Evolutionary conservation across 1,140 invertebrate genomes (phyloP).

Genomic region (Paracyclopina nana): DNA sequence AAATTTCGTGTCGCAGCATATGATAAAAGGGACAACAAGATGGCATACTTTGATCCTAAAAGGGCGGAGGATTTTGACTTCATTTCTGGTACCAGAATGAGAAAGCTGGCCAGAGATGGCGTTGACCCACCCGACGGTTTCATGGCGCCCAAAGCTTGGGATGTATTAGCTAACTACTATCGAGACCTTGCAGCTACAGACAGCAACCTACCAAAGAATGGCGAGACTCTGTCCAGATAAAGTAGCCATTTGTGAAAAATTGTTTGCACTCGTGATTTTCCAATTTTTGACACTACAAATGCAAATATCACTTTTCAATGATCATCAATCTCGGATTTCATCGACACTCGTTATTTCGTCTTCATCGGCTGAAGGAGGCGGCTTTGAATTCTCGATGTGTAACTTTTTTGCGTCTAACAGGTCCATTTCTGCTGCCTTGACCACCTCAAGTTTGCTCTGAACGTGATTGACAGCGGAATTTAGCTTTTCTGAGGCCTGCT

Average conservation of each 20-base stretch:
- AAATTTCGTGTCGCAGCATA: conserved; percentile 94
- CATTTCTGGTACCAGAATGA: conserved; percentile 93
- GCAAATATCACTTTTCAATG: no score
- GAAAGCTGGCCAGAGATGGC: conserved; percentile 59
- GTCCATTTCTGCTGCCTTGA: no score
- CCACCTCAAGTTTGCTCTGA: no score
- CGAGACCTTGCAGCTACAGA: conserved; percentile 18
- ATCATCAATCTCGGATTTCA: no score
- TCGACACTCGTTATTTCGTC: no score
- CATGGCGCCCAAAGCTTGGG: conserved; percentile 87
- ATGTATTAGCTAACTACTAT: conserved; percentile 68
- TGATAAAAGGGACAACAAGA: conserved; percentile 53
- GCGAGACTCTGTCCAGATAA: no score
- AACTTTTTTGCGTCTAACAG: no score
- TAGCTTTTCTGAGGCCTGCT: neutral
- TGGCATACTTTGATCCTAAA: conserved; percentile 79
- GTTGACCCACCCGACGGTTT: conserved; percentile 78
- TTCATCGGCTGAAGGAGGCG: no score
- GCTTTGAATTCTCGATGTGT: no score
- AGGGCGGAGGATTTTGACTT: conserved; percentile 81
- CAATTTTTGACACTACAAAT: no score
- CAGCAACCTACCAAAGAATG: neutral
- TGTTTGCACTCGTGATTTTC: no score
- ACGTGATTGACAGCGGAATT: conserved; percentile 1
- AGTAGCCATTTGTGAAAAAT: no score